These are phyloP conservation scores for Romanogobio albipinnatus DNA, from an alignment of 2,113 vertebrate genomes.

Conservation along the genomic window DNA sequence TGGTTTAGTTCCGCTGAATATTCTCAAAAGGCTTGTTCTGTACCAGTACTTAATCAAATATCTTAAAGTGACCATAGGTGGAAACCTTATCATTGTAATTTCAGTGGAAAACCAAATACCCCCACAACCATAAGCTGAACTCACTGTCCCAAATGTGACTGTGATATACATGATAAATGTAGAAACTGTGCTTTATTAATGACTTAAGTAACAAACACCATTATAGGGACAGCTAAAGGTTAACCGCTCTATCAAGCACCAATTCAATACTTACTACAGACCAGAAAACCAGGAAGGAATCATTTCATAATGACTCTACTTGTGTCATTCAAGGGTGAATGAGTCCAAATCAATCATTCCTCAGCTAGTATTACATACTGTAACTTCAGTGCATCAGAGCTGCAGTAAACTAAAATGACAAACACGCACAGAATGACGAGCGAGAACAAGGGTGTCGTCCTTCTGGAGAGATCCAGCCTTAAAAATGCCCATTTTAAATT, in stretches of 20 bases:
- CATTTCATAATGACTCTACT: background rate
- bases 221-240: background rate
- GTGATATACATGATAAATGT: background rate
- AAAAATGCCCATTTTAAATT: background rate
- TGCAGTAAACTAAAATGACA: background rate
- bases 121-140: background rate
- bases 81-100: background rate
- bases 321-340: background rate
- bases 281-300: background rate
- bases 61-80: background rate
- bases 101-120: background rate
- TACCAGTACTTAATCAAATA: background rate
- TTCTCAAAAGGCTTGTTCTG: background rate
- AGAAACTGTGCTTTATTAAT: background rate
- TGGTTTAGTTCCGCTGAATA: background rate
- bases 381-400: background rate
- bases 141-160: background rate
- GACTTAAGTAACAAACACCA: background rate
- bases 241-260: background rate
- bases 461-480: background rate
- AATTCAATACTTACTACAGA: background rate
- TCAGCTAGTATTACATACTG: background rate
- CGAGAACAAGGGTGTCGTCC: conserved; percentile 1
- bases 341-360: background rate
- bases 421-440: conserved; percentile 4